Percentiles rank a stretch among this genome's conserved stretches.
These are phyloP conservation scores for Aelia acuminata DNA, from an alignment of 2,888 invertebrate species.

Conservation along the genomic window DNA sequence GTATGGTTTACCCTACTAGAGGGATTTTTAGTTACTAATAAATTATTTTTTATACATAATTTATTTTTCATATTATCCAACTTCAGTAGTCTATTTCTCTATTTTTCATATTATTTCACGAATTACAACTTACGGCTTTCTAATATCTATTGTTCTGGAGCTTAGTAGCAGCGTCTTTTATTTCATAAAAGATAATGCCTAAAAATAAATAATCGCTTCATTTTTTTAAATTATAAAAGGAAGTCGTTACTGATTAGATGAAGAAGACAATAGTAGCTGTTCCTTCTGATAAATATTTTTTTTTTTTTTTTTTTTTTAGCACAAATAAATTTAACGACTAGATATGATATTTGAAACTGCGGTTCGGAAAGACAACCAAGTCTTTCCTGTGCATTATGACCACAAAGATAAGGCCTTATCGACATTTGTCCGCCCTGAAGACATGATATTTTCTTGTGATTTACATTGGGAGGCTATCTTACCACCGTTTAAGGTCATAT, in stretches of 20 bases:
- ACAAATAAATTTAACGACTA: neutral
- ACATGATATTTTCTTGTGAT: constrained; percentile 22
- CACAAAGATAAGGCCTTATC: neutral
- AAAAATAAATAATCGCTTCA: neutral
- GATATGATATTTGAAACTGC: constrained; percentile 2
- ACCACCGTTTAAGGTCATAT: neutral
- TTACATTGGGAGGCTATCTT: neutral
- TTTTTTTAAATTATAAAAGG: neutral
- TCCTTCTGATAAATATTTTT: neutral
- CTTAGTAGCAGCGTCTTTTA: too few species aligned
- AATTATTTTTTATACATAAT: too few species aligned
- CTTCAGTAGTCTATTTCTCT: too few species aligned
- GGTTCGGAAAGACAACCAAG: neutral
- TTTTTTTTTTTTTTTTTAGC: neutral
- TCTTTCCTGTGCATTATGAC: neutral
- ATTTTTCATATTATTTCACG: too few species aligned
- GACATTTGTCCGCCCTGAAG: neutral
- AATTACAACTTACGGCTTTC: too few species aligned
- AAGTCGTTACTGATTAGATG: neutral
- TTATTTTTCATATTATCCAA: too few species aligned
- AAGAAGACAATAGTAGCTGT: neutral
- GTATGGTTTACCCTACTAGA: too few species aligned
- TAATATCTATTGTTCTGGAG: too few species aligned
- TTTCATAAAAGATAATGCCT: too few species aligned
- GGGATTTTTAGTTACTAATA: too few species aligned